Base-by-base conservation (phyloP, 2,797 vertebrate species). In the Calcarius lapponicus region DNA sequence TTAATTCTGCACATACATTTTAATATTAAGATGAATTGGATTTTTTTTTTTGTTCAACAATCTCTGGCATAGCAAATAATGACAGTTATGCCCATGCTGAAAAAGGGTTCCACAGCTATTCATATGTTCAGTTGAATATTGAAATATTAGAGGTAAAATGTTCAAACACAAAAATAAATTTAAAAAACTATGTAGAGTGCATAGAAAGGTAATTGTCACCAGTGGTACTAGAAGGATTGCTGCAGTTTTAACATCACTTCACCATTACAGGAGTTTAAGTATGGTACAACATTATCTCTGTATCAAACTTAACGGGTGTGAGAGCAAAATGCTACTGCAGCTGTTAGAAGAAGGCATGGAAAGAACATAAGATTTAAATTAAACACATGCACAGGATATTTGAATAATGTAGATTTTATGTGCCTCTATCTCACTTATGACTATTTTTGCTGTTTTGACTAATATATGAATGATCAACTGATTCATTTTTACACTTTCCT, bases 31-130 rank as follows among this genome's bases (percentile, higher is more conserved):
- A 40, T 36, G 0, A 56, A 20, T 38, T 60, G 1, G 10, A 1
- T 29, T 9, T 18, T 42, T 78, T 58, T 50, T 47, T 66, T 58
- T 25, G 14, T 48, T 73, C 38, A 66, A 38, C 18, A 47, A 6
- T 43, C 11, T 80, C 24, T 69, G 80, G 7, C 9, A 38, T 25
- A 54, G 3, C 3, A 75, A 86, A 79, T 45, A 5, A 54, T 64
- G 24, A 60, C 4, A 26, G 6, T 40, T 66, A 26, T 2, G 0
- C 13, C 6, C 1, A 61, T 57, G 32, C 2, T 73, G 13, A 48
- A 25, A 73, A 60, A 40, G 51, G 5, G 21, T 92, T 85, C 47
- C 8, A 56, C 17, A 45, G 12, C 9, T 81, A 14, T 69, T 48
- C 45, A 24, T 48, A 72, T 69, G 29, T 72, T 67, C 54, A 48